These are phyloP conservation scores for Tupiocoris notatus DNA, from an alignment of 2,888 invertebrate genomes.

Conservation along the genomic window DNA sequence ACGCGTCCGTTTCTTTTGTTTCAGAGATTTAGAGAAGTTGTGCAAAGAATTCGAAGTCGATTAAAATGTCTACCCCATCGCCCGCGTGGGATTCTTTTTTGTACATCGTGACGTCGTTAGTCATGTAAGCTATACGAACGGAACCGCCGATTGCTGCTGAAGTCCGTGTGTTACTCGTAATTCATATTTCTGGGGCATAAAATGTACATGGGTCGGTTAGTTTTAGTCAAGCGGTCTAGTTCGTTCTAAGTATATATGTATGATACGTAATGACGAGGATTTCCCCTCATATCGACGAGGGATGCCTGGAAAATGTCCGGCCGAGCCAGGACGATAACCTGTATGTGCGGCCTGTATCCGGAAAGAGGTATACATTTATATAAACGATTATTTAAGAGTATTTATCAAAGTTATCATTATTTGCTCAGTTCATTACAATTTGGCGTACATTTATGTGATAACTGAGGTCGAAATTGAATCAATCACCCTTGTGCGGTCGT, in stretches of 20 bases:
- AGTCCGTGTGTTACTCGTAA: not conserved
- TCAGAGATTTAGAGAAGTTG: constrained; percentile 55
- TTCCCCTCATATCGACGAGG: constrained; percentile 41
- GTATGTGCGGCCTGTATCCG: not conserved
- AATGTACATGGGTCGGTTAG: constrained; percentile 7
- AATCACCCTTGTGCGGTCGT: too few relatives aligned
- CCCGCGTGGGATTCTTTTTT: not conserved
- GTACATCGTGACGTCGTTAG: not conserved
- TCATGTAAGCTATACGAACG: not conserved
- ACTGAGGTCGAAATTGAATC: too few relatives aligned
- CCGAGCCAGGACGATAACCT: not conserved
- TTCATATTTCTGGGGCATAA: not conserved
- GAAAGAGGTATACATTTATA: too few relatives aligned
- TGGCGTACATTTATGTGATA: too few relatives aligned
- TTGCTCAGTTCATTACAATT: not conserved
- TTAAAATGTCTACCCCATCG: constrained; percentile 42
- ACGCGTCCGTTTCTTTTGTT: too few relatives aligned
- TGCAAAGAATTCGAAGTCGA: constrained; percentile 56
- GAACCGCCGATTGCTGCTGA: not conserved
- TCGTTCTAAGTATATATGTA: not conserved
- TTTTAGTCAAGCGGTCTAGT: not conserved
- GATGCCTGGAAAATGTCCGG: constrained; percentile 15
- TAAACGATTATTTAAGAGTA: too few relatives aligned
- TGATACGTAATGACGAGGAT: constrained; percentile 7
- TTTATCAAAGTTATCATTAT: too few relatives aligned